phyloP scores from a whole-genome alignment of 2,888 invertebrate species.

The Melanophora roralis region DNA sequence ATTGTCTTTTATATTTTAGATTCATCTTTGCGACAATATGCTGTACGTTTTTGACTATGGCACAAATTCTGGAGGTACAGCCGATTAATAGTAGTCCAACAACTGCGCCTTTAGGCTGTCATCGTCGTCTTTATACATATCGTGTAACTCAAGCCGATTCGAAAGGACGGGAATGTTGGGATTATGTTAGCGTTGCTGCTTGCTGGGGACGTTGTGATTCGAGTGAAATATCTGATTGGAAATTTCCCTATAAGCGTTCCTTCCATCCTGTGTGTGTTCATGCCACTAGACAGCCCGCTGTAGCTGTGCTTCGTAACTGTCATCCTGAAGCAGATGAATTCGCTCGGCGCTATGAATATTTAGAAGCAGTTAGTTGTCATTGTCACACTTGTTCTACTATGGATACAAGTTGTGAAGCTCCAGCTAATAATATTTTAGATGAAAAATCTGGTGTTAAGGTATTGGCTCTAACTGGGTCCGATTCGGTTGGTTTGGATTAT shows the following conservation, averaged over 20 bases:
- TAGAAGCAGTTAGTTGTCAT: constrained; percentile 87
- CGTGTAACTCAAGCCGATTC: constrained; percentile 79
- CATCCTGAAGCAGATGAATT: constrained; percentile 83
- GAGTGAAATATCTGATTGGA: constrained; percentile 92
- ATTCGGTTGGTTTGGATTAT: constrained; percentile 74
- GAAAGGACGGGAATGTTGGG: constrained; percentile 85
- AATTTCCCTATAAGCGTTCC: constrained; percentile 91
- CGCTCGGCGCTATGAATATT: constrained; percentile 85
- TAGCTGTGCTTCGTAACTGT: constrained; percentile 84
- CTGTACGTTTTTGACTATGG: constrained; percentile 40
- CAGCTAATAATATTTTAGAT: constrained; percentile 74
- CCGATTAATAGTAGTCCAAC: constrained; percentile 73
- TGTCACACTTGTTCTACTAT: constrained; percentile 85
- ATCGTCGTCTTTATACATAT: constrained; percentile 82
- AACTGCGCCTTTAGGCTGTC: constrained; percentile 81
- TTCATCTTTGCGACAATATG: constrained; percentile 41
- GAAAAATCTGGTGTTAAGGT: constrained; percentile 72
- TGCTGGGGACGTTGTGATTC: constrained; percentile 92
- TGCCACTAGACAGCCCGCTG: constrained; percentile 82
- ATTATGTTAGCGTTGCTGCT: constrained; percentile 84
- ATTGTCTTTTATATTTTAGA: constrained; percentile 24
- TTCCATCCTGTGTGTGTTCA: constrained; percentile 91
- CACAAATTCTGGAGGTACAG: constrained; percentile 71
- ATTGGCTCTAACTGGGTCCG: constrained; percentile 72
- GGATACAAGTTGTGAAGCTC: constrained; percentile 84